Conservation (phyloP, 2,888 invertebrate species). For the Cenopis cana region DNA sequence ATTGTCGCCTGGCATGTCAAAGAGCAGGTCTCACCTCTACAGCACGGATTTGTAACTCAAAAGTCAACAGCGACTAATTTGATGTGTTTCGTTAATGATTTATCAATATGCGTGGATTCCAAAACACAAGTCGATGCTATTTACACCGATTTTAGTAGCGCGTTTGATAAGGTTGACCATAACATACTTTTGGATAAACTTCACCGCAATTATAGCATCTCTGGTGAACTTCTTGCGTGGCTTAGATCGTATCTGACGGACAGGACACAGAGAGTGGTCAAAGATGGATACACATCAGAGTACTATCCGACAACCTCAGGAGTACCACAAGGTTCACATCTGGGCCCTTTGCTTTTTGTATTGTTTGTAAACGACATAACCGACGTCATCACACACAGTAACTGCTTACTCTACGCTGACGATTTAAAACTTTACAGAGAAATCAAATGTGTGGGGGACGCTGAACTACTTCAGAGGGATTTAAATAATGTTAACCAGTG, state of each 20-base stretch:
- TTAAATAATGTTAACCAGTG: constrained; percentile 33
- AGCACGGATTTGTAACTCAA: neutral
- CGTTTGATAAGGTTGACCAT: constrained; percentile 15
- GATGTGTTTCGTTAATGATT: neutral
- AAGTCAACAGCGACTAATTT: constrained; percentile 4
- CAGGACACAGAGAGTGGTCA: neutral
- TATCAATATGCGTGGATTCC: neutral
- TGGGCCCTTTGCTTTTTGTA: neutral
- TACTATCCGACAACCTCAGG: neutral
- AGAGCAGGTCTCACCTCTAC: neutral
- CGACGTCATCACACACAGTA: constrained; percentile 7
- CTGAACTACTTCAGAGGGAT: constrained; percentile 37
- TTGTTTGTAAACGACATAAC: neutral
- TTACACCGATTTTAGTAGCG: neutral
- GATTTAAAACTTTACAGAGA: constrained; percentile 45
- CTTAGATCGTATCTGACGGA: neutral
- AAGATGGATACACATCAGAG: neutral
- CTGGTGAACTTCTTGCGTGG: neutral
- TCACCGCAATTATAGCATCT: neutral
- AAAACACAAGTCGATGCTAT: neutral
- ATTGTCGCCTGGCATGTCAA: neutral
- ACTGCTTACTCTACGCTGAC: constrained; percentile 45
- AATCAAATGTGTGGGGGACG: constrained; percentile 10
- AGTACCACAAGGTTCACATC: constrained; percentile 13
- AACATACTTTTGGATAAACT: neutral